Evolutionary conservation across 2,888 invertebrate genomes (phyloP), one percentile per base, ranked within the genome.

Genomic region (Frankliniella fusca): DNA sequence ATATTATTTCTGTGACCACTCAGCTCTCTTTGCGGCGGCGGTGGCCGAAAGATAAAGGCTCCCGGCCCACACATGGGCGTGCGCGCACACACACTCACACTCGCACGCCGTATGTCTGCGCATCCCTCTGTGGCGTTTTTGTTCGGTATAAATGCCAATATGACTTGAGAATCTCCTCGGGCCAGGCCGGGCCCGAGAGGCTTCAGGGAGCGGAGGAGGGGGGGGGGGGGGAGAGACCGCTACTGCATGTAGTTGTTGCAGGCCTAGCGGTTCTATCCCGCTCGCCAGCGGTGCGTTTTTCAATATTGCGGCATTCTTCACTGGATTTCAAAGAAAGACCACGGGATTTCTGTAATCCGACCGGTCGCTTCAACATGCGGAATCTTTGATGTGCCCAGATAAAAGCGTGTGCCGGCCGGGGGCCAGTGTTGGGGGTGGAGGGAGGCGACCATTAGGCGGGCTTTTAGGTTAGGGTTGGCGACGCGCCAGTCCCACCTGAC

Each of bases 351-450:
- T 76, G 70, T 76, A 76, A 76, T 76, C 70, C 70, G 70, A 76
- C 70, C 70, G 38, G 70, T 27, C 70, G 70, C 70, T 76, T 23
- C 70, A 76, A 23, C 23, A 76, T 76, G 70, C 70, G 70, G 70
- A 23, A 76, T 76, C 70, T 76, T 76, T 76, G 70, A 76, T 76
- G 70, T 76, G 61, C 61, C 70, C 70, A 27, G 70, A 76, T 76
- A 76, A 76, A 76, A 27, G 70, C 23, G 23, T 23, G 23, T 61
- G 61, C 61, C 61, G 61, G 11, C 61, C 7, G 61, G 61, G 38
- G 38, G 38, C 38, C 38, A 5, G 3, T 38, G 38, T 5, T 5
- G 38, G 38, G 3, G 38, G 38, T 5, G 38, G 38, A 38, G 38
- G 38, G 38, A 5, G 38, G 38, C n/a, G n/a, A 5, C 38, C 38